A percentile compares a stretch with the other conserved stretches of the same genome.
Evolutionary conservation across 1,140 invertebrate species (phyloP).

Genomic region (Drosophila gunungcola): DNA sequence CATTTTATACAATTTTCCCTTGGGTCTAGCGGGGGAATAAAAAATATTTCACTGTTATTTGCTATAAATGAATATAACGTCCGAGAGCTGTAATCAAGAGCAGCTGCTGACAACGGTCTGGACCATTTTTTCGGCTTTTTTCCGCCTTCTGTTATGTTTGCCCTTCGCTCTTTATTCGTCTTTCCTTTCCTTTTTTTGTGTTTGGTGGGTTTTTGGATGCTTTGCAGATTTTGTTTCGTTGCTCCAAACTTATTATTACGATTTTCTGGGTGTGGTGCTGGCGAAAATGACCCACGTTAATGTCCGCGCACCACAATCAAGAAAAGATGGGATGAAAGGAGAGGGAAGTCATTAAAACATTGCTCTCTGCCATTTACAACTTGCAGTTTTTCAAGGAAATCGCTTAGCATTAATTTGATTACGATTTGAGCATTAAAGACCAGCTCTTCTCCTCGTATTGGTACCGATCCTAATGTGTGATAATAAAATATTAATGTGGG

Average conservation of each 20-base stretch:
- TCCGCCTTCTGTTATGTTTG: constrained; percentile 13
- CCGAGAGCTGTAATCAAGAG: constrained; percentile 79
- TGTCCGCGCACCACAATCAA: constrained; percentile 57
- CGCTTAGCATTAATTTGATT: constrained; percentile 67
- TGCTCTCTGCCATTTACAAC: constrained; percentile 47
- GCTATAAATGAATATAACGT: constrained; percentile 80
- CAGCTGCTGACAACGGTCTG: constrained; percentile 69
- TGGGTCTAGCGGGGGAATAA: constrained; percentile 48
- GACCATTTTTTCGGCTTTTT: constrained; percentile 19
- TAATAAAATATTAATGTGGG: constrained; percentile 20
- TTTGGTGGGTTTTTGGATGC: constrained; percentile 18
- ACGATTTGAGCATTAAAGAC: constrained; percentile 56
- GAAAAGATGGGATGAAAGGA: constrained; percentile 5
- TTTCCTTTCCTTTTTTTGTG: neutral
- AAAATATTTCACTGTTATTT: constrained; percentile 78
- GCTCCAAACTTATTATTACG: constrained; percentile 65
- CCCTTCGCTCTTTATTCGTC: constrained; percentile 17
- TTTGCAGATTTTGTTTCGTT: constrained; percentile 51
- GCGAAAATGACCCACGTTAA: constrained; percentile 76
- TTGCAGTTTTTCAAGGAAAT: constrained; percentile 63
- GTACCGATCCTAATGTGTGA: constrained; percentile 29
- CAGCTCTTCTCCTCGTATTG: neutral
- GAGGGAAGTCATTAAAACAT: constrained; percentile 61
- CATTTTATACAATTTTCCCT: constrained; percentile 38
- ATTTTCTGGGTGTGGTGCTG: constrained; percentile 44